Base-by-base conservation (phyloP, 2,113 vertebrate species). In the Gasterosteus aculeatus region DNA sequence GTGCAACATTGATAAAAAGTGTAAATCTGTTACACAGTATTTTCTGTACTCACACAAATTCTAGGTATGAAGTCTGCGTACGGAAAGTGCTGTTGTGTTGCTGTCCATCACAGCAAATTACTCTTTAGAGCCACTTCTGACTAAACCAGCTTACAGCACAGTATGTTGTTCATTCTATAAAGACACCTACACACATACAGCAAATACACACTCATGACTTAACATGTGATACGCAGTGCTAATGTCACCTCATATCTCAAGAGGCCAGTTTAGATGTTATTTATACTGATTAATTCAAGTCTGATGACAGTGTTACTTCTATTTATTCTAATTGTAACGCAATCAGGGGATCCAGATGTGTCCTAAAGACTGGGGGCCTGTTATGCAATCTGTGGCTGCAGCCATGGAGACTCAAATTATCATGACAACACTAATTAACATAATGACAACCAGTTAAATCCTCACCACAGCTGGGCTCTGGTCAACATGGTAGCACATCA, bases 321-420 rank as follows among this genome's bases (percentile, higher is more conserved):
- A 80, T 89, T 88, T 80, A 88, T 91, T 92, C 64, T 90, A 86
- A 89, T 87, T 82, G 84, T 78, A 49, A 87, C 69, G 68, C 70
- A 88, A 86, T 90, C 81, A 85, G 72, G 71, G 69, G 51, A 80
- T 89, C 86, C 90, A 91, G 89, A 92, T 91, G 90, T 90, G 91
- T 83, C 87, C 87, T 44, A 54, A 74, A 81, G 77, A 75, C 77
- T 72, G 69, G 72, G 1, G 81, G 85, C 58, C 76, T 66, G 77
- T 85, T 85, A 82, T 62, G 75, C 74, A 91, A 87, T 84, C 70
- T 84, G 80, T 72, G 71, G 73, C 80, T 54, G 10, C 41, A 16
- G 81, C 75, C 64, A 62, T 10, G 53, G 77, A 84, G 75, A 80
- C 79, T 87, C 77, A 86, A 85, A 92, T 91, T 87, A 85, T 88